Evolutionary conservation across 2,888 invertebrate species (phyloP).

Genomic region (Drosophila villosipedis): DNA sequence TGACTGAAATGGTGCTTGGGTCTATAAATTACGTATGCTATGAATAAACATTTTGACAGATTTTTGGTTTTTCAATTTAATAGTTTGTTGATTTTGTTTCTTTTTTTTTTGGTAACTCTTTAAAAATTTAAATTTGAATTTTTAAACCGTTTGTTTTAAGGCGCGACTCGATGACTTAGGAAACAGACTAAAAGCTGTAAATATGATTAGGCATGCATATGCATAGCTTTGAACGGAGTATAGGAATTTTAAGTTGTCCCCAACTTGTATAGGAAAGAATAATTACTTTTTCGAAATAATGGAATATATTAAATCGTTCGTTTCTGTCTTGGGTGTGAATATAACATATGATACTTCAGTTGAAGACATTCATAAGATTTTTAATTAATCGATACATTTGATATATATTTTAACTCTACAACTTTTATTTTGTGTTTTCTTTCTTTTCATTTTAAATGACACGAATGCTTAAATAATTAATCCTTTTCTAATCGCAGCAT

Average conservation of each 20-base stretch:
- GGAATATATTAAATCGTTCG: background rate
- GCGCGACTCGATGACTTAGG: constrained; percentile 54
- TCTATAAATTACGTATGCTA: constrained; percentile 56
- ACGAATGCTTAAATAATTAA: background rate
- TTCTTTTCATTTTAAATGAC: background rate
- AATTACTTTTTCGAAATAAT: background rate
- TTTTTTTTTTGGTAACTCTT: constrained; percentile 37
- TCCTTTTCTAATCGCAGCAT: background rate
- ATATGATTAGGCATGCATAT: constrained; percentile 54
- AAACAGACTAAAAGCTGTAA: constrained; percentile 40
- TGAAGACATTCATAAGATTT: background rate
- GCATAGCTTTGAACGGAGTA: constrained; percentile 16
- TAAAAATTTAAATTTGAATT: constrained; percentile 57
- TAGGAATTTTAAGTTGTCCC: constrained; percentile 7
- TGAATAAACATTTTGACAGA: constrained; percentile 83
- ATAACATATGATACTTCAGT: background rate
- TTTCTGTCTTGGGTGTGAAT: background rate
- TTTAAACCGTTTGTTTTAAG: constrained; percentile 51
- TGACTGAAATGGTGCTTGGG: constrained; percentile 22
- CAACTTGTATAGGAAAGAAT: constrained; percentile 6
- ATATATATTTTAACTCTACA: background rate
- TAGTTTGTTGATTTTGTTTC: constrained; percentile 60
- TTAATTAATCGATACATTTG: background rate
- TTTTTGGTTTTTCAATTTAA: constrained; percentile 59
- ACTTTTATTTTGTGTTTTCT: background rate